Conservation (phyloP, 2,797 vertebrate species). For the Masticophis lateralis region DNA sequence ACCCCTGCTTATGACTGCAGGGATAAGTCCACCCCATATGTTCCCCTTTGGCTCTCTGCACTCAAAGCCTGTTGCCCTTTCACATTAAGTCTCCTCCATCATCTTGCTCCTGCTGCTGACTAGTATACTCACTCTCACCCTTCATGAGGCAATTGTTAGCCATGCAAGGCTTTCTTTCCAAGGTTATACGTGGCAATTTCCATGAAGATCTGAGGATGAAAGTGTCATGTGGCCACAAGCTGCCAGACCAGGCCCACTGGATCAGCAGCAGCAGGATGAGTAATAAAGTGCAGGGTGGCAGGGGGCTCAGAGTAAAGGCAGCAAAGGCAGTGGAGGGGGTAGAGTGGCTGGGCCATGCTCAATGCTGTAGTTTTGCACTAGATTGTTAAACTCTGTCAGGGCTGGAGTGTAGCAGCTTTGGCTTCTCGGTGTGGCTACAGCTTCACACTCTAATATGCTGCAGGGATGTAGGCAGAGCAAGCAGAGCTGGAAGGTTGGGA, state of each 20-base stretch:
- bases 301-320: not conserved
- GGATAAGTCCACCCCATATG: no score
- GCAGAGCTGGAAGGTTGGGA: no score
- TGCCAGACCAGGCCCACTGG: not conserved
- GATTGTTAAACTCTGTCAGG: not conserved
- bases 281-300: not conserved
- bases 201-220: not conserved
- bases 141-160: not conserved
- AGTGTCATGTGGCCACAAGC: not conserved
- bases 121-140: not conserved
- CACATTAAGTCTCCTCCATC: not conserved
- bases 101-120: no score
- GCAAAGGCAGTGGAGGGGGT: not conserved
- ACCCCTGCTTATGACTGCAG: not conserved
- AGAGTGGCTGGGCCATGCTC: not conserved
- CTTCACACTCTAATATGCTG: not conserved
- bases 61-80: not conserved
- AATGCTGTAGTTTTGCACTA: not conserved
- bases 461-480: no score
- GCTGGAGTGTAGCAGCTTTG: not conserved
- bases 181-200: not conserved
- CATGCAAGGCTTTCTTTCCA: not conserved
- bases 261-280: not conserved
- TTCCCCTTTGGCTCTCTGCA: not conserved
- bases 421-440: not conserved